Percentiles rank a stretch among this genome's conserved stretches.
Evolutionary conservation across 2,797 vertebrate genomes (phyloP).

Genomic region (Podarcis lilfordi): DNA sequence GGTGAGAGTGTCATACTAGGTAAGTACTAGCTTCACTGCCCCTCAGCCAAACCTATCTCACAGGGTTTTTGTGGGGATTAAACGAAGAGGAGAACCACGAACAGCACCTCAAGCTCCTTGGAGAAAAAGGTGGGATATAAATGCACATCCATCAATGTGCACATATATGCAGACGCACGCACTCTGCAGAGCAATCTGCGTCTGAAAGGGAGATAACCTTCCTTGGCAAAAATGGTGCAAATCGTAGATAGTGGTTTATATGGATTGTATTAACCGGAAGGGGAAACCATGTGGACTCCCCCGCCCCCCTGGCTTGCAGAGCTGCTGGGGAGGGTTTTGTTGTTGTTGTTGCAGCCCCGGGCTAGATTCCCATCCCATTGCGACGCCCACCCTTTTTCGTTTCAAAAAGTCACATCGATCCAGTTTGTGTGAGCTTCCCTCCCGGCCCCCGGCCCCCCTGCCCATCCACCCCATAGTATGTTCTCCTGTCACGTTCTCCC

Average conservation of each 20-base stretch:
- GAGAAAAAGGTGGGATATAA: too few species aligned
- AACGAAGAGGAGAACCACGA: too few species aligned
- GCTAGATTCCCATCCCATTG: not conserved
- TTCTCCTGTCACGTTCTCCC: constrained; percentile 36
- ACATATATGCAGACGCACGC: not conserved
- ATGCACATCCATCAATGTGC: not conserved
- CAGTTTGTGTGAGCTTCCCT: too few species aligned
- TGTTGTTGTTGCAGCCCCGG: not conserved
- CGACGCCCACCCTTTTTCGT: not conserved
- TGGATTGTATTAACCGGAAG: not conserved
- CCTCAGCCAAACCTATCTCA: too few species aligned
- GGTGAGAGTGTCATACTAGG: too few species aligned
- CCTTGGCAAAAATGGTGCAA: not conserved
- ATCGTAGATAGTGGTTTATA: not conserved
- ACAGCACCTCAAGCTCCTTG: too few species aligned
- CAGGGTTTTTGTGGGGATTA: too few species aligned
- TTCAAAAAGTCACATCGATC: not conserved
- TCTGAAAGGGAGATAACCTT: not conserved
- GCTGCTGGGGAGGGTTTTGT: not conserved
- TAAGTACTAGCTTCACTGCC: too few species aligned
- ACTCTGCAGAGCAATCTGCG: too few species aligned
- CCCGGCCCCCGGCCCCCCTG: not conserved
- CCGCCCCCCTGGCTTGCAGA: too few species aligned
- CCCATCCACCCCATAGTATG: constrained; percentile 8
- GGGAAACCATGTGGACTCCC: not conserved